phyloP scores from a whole-genome alignment of 2,888 invertebrate genomes.

The Stomorhina lunata region DNA sequence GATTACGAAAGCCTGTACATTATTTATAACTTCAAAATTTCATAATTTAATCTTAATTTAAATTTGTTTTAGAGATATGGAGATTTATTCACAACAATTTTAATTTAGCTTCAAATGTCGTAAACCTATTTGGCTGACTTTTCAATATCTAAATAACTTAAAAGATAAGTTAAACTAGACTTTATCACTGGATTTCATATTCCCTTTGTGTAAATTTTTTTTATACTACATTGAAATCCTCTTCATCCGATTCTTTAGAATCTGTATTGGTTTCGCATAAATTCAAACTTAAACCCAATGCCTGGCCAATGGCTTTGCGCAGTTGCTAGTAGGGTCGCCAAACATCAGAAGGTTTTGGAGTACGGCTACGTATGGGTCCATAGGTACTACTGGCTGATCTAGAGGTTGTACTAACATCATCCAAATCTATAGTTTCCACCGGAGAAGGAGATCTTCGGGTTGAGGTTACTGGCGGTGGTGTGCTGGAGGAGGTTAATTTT shows the following conservation, averaged over 20 bases:
- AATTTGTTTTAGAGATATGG: slow-evolving; percentile 64
- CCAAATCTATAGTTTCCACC: slow-evolving; percentile 79
- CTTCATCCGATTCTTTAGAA: slow-evolving; percentile 29
- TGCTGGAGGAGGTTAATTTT: slow-evolving; percentile 76
- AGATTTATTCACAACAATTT: slow-evolving; percentile 48
- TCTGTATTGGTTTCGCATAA: slow-evolving; percentile 43
- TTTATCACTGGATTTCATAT: neutral
- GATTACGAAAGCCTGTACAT: slow-evolving; percentile 28
- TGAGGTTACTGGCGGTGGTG: slow-evolving; percentile 80
- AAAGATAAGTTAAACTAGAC: neutral
- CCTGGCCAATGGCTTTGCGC: slow-evolving; percentile 71
- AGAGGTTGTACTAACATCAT: slow-evolving; percentile 75
- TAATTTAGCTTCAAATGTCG: neutral
- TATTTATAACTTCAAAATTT: too few species aligned
- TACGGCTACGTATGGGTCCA: slow-evolving; percentile 79
- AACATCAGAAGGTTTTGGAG: slow-evolving; percentile 84
- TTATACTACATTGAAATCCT: slow-evolving; percentile 49
- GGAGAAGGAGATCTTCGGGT: slow-evolving; percentile 82
- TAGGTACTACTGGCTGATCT: slow-evolving; percentile 72
- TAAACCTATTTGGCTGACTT: neutral
- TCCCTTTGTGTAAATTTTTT: neutral
- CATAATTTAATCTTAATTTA: neutral
- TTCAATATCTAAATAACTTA: neutral
- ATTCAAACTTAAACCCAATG: slow-evolving; percentile 52
- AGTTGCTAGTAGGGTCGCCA: slow-evolving; percentile 87